Evolutionary conservation across 2,888 invertebrate genomes (phyloP).

Genomic region (Andrena marginata): DNA sequence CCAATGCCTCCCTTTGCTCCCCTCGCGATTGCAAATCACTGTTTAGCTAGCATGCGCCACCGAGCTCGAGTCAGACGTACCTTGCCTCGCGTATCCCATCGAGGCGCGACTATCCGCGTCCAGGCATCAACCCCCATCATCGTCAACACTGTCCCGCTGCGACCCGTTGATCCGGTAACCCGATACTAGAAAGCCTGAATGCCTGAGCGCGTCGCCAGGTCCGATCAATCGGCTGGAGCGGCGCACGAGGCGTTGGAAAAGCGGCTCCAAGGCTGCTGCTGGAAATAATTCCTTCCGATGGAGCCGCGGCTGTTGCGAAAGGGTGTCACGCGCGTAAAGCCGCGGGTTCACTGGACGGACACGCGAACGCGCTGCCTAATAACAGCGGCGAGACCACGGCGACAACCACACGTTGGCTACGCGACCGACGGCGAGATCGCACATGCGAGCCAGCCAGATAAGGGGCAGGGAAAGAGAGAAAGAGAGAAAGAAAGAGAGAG

Average conservation of each 20-base stretch:
- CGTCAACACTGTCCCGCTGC: neutral
- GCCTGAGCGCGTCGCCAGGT: slow-evolving; percentile 32
- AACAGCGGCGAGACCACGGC: slow-evolving; percentile 65
- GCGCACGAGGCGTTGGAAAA: slow-evolving; percentile 12
- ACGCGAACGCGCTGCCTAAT: slow-evolving; percentile 80
- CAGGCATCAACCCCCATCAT: slow-evolving; percentile 1
- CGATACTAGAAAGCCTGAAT: slow-evolving; percentile 28
- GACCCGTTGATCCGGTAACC: slow-evolving; percentile 17
- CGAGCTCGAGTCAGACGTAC: too few relatives aligned
- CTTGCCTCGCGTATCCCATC: neutral
- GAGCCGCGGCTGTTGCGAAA: slow-evolving; percentile 36
- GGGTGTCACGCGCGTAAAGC: slow-evolving; percentile 54
- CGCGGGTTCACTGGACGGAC: slow-evolving; percentile 75
- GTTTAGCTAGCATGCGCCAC: too few relatives aligned
- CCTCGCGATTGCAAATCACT: too few relatives aligned
- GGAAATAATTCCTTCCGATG: slow-evolving; percentile 60
- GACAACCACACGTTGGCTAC: slow-evolving; percentile 29
- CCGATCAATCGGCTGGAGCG: slow-evolving; percentile 27
- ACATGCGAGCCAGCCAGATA: slow-evolving; percentile 80
- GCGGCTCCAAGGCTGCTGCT: slow-evolving; percentile 31
- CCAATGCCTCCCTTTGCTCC: too few relatives aligned
- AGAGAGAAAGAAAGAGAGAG: slow-evolving; percentile 37
- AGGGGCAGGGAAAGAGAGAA: slow-evolving; percentile 32
- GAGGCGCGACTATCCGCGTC: neutral
- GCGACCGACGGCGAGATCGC: slow-evolving; percentile 71